phyloP scores from a whole-genome alignment of 2,797 vertebrate genomes.

The Xenopus petersii region DNA sequence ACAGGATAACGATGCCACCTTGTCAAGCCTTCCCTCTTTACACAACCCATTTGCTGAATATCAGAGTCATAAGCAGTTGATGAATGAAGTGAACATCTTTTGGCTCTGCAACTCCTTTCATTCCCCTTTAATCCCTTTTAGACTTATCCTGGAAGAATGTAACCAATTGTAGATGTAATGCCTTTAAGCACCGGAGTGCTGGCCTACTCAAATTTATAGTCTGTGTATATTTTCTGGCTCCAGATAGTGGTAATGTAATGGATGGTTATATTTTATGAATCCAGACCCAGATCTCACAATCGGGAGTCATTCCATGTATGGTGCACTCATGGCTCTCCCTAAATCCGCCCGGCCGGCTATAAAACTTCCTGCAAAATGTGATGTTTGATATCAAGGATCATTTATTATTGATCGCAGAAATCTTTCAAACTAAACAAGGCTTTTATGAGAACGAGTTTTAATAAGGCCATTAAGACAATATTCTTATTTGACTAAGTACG shows the following conservation, averaged over 20 bases:
- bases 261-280: constrained; percentile 74
- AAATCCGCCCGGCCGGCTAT: constrained; percentile 58
- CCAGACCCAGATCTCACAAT: constrained; percentile 59
- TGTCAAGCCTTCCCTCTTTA: constrained; percentile 59
- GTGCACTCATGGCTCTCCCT: constrained; percentile 61
- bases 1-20: constrained; percentile 61
- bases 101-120: constrained; percentile 54
- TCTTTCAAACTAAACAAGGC: constrained; percentile 54
- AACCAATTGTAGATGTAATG: constrained; percentile 58
- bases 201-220: constrained; percentile 77
- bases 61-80: constrained; percentile 61
- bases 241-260: constrained; percentile 76
- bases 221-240: constrained; percentile 89
- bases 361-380: constrained; percentile 61
- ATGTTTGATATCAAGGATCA: constrained; percentile 57
- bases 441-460: constrained; percentile 56
- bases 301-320: constrained; percentile 72
- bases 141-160: constrained; percentile 60
- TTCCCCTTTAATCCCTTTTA: constrained; percentile 55
- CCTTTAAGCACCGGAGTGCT: constrained; percentile 55
- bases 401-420: constrained; percentile 62
- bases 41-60: constrained; percentile 57
- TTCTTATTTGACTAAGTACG: constrained; percentile 41
- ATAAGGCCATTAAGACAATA: constrained; percentile 41
- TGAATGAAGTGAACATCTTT: constrained; percentile 59